A percentile compares a stretch with the other conserved stretches of the same genome.
Conservation (phyloP, 2,888 invertebrate species). For the Drosophila atripex region DNA sequence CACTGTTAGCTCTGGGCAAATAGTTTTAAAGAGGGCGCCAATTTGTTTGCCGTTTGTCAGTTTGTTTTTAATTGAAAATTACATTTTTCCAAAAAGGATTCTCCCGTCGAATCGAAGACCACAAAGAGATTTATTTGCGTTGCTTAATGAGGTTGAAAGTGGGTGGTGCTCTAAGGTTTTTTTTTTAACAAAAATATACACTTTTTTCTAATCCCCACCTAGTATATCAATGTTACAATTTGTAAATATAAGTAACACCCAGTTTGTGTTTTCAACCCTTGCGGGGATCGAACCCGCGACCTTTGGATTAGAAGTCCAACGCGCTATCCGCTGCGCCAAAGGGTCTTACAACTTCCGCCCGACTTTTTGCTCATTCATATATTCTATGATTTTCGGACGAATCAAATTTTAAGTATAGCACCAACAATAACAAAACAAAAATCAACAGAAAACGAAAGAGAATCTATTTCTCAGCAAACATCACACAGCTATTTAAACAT, state of each 20-base stretch:
- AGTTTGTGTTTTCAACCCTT: slow-evolving; percentile 76
- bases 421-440: not conserved
- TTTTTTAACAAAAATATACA: not conserved
- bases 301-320: slow-evolving; percentile 85
- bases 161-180: slow-evolving; percentile 25
- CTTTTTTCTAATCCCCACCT: not conserved
- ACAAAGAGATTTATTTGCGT: slow-evolving; percentile 48
- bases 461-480: not conserved
- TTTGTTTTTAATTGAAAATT: slow-evolving; percentile 57
- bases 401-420: not conserved
- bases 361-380: not conserved
- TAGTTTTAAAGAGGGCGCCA: slow-evolving; percentile 57
- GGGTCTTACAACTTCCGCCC: slow-evolving; percentile 10
- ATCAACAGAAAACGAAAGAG: slow-evolving; percentile 15
- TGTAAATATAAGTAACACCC: not conserved
- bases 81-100: slow-evolving; percentile 47
- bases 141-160: slow-evolving; percentile 58
- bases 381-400: not conserved
- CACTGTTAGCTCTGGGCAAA: slow-evolving; percentile 57
- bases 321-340: slow-evolving; percentile 83
- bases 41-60: slow-evolving; percentile 49
- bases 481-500: slow-evolving; percentile 62
- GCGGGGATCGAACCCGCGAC: slow-evolving; percentile 85
- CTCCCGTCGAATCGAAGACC: slow-evolving; percentile 1
- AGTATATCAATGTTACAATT: not conserved